Base-by-base conservation (phyloP, 64 coral and sea anemone species). In the Pocillopora verrucosa region DNA sequence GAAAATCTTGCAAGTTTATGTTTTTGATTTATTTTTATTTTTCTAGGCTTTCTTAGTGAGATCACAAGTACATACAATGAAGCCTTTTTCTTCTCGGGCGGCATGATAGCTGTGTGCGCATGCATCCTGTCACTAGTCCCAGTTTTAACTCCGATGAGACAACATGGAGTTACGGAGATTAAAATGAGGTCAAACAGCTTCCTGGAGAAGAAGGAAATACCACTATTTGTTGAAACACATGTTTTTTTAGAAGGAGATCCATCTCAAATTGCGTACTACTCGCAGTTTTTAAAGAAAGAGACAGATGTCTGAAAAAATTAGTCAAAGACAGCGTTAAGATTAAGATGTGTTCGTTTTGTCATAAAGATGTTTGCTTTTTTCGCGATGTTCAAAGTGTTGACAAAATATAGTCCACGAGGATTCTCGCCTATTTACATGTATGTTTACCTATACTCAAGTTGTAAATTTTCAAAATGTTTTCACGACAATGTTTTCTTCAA, bases 1-100 rank as follows among this genome's bases (percentile, higher is more conserved):
- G 41, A 51, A 51, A 51, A 51, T 51, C 41, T 51, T 11, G 67
- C 19, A 7, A 70, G 25, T 26, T 59, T 65, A 25, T 12, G 62
- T 20, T 19, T 56, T 16, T 3, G 9, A 10, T 22, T 58, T 5
- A 15, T 1, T 72, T 5, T 85, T 72, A 10, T 20, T 72, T 85
- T n/a, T 22, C 2, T 38, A 85, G 82, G 82, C 16, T 85, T 85
- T 36, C 82, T 85, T 1, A 85, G 82, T 72, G 82, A 85, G 16
- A 38, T 85, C 63, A 85, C 82, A 19, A 85, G 38, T 26, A 72
- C 82, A 3, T 85, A 85, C 38, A 70, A 85, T 37, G 82, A 85
- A 65, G 82, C 82, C 12, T 85, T 85, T 10, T 85, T 56, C 20
- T 85, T 85, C 64, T 85, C 64, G 24, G 65, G 82, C 13, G 82